Percentiles rank a stretch among this genome's conserved stretches.
These are phyloP conservation scores for Nipponia nippon DNA, from an alignment of 2,113 vertebrate species.

Conservation along the genomic window DNA sequence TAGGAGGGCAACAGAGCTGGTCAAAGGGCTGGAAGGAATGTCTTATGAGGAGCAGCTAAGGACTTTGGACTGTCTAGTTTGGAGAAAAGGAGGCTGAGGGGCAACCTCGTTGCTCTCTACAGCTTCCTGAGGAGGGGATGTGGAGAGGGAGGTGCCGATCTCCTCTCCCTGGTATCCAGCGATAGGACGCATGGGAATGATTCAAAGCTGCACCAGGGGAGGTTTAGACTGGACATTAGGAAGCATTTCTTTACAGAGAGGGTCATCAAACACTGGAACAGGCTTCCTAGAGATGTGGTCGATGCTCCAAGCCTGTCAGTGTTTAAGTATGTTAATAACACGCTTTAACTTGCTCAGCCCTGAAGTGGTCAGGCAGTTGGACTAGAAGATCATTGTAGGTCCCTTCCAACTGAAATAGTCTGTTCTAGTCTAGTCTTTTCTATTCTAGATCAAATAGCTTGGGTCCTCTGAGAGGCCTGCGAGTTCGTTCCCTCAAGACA, in stretches of 20 bases:
- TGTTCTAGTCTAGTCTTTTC: not conserved
- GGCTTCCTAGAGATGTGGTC: not conserved
- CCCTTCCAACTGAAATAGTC: not conserved
- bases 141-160: not conserved
- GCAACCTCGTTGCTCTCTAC: not conserved
- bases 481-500: not conserved
- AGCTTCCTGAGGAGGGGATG: not conserved
- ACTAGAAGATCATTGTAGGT: not conserved
- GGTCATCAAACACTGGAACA: not conserved
- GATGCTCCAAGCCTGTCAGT: not conserved
- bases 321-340: not conserved
- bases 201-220: not conserved
- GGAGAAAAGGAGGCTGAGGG: not conserved
- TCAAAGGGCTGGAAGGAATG: not conserved
- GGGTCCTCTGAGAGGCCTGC: not conserved
- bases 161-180: not conserved
- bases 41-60: not conserved
- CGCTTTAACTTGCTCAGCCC: not conserved
- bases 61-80: not conserved
- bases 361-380: not conserved
- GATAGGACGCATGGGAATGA: accelerated
- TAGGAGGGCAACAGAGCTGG: not conserved
- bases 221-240: not conserved
- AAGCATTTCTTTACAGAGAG: not conserved
- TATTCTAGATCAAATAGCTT: not conserved